These are phyloP conservation scores for Actenoides hombroni DNA, from an alignment of 2,113 vertebrate genomes.

Conservation along the genomic window DNA sequence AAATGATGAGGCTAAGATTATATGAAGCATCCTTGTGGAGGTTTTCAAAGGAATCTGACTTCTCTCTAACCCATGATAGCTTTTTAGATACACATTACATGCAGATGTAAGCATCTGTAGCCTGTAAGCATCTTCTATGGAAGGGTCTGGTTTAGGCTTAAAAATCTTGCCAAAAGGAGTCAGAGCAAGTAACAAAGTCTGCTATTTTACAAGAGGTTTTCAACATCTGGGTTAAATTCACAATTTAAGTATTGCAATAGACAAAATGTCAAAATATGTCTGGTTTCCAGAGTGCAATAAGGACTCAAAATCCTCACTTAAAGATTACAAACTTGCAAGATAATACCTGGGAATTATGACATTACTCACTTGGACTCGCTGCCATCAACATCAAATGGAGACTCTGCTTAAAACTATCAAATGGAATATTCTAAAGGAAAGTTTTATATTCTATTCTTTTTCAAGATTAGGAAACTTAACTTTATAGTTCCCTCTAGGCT, in stretches of 20 bases:
- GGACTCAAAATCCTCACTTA: not conserved
- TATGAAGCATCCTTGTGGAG: not conserved
- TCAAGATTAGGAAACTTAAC: not conserved
- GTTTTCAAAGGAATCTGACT: not conserved
- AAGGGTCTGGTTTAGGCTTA: not conserved
- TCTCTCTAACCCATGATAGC: not conserved
- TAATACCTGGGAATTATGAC: not conserved
- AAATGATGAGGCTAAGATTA: not conserved
- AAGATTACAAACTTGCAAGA: not conserved
- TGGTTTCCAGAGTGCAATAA: not conserved
- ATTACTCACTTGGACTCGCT: not conserved
- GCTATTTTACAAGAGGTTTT: not conserved
- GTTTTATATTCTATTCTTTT: not conserved
- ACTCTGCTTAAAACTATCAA: not conserved
- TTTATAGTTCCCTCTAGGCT: not conserved
- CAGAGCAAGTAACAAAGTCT: not conserved
- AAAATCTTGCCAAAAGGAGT: not conserved
- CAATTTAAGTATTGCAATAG: not conserved
- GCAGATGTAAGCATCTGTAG: not conserved
- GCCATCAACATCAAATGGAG: not conserved
- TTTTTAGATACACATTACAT: rapidly evolving
- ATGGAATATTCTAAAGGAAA: not conserved
- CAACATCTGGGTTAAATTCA: not conserved
- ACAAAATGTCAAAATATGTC: not conserved
- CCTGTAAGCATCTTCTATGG: not conserved